These are phyloP conservation scores for Pelobates cultripes DNA, from an alignment of 2,797 vertebrate species.

Conservation along the genomic window DNA sequence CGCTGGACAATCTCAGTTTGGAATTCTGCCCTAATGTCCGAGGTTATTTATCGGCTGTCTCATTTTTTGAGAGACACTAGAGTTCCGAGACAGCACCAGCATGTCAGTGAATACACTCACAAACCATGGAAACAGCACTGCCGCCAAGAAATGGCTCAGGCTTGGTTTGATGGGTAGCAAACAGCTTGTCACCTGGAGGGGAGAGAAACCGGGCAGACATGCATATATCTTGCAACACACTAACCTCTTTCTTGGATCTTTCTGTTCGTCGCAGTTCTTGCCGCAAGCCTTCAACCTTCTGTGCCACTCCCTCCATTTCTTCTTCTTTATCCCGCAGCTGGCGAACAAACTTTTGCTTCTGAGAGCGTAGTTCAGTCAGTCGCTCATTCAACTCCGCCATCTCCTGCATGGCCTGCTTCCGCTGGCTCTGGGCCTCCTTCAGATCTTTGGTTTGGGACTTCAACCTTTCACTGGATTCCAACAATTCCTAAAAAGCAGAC, in stretches of 20 bases:
- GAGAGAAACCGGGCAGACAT: too few species aligned
- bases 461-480: slow-evolving; percentile 80
- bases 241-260: slow-evolving; percentile 95
- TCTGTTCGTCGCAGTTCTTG: slow-evolving; percentile 95
- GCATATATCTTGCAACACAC: slow-evolving; percentile 58
- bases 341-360: slow-evolving; percentile 92
- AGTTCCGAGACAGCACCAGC: too few species aligned
- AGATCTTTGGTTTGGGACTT: slow-evolving; percentile 94
- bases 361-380: slow-evolving; percentile 90
- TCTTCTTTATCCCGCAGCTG: slow-evolving; percentile 97
- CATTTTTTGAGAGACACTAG: too few species aligned
- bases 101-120: too few species aligned
- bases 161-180: too few species aligned
- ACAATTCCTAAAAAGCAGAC: slow-evolving; percentile 72
- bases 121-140: too few species aligned
- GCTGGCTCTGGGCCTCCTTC: slow-evolving; percentile 96
- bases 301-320: slow-evolving; percentile 89
- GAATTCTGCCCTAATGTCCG: too few species aligned
- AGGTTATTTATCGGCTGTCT: too few species aligned
- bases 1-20: too few species aligned
- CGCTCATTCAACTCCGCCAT: slow-evolving; percentile 96
- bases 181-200: too few species aligned
- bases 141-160: too few species aligned
- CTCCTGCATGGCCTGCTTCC: slow-evolving; percentile 94
- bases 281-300: slow-evolving; percentile 91